These are phyloP conservation scores for Campoplex nolae DNA, from an alignment of 2,888 invertebrate species.

Conservation along the genomic window DNA sequence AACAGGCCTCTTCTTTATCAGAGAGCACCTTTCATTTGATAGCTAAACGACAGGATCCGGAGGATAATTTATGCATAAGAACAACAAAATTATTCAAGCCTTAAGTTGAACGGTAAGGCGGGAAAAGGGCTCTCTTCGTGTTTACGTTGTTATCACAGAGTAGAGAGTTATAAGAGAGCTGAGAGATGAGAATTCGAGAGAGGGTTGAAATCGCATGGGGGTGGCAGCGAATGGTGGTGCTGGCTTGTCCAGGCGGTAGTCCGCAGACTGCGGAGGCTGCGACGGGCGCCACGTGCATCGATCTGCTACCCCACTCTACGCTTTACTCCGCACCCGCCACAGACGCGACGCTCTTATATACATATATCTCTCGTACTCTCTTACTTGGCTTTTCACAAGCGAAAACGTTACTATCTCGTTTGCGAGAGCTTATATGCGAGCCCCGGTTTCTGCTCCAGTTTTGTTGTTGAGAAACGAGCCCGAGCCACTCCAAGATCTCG, in stretches of 20 bases:
- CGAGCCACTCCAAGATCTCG: conserved; percentile 17
- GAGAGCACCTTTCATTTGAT: neutral
- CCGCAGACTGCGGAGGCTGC: conserved; percentile 81
- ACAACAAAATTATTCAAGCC: conserved; percentile 49
- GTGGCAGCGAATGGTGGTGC: conserved; percentile 4
- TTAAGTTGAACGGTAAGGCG: conserved; percentile 23
- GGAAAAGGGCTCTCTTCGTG: conserved; percentile 50
- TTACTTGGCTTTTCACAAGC: conserved; percentile 33
- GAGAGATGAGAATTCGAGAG: conserved; percentile 28
- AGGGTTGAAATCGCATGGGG: conserved; percentile 45
- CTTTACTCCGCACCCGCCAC: conserved; percentile 54
- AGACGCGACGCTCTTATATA: conserved; percentile 17
- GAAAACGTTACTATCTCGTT: conserved; percentile 56
- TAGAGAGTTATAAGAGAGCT: neutral
- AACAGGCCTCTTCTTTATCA: neutral
- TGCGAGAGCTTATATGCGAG: conserved; percentile 33
- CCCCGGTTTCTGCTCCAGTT: conserved; percentile 41
- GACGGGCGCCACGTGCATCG: conserved; percentile 82
- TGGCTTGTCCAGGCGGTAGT: conserved; percentile 70
- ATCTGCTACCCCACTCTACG: conserved; percentile 76
- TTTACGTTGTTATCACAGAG: conserved; percentile 71
- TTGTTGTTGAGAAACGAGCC: conserved; percentile 11
- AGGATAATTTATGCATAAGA: neutral
- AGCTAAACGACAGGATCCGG: neutral
- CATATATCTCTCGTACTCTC: neutral